Evolutionary conservation across 2,113 vertebrate genomes (phyloP), one percentile per base, ranked within the genome.

Genomic region (Salminus brasiliensis): DNA sequence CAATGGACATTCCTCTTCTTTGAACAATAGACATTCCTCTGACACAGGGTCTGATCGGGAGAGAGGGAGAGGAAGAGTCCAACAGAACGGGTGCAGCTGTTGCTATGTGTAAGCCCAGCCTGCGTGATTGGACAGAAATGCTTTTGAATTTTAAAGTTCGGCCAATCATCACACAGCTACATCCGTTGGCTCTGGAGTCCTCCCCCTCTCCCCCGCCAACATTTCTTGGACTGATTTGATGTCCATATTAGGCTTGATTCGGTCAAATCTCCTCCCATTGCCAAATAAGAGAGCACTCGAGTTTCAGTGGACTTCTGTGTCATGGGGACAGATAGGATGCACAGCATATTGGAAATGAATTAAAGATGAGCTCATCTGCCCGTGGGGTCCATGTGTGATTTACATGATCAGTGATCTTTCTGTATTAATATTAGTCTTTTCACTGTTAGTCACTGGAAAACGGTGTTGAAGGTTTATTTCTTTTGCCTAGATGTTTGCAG

Each of bases 171-270:
- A 67, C 29, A 29, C 60, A 63, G 69, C 13, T 9, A 25, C 65
- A 78, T 88, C 84, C 60, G 74, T 72, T 78, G 36, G 25, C 62
- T 62, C 12, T 83, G 89, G 81, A 81, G 86, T 75, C 88, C 87
- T 87, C 88, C 85, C 85, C 86, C 71, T 84, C 79, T 87, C 88
- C 88, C 88, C 85, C 89, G 85, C 85, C 85, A 86, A 87, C 82
- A 83, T 86, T 81, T 90, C 86, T 88, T 83, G 88, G 88, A 87
- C 90, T 86, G 80, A 86, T 89, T 85, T 88, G 81, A 87, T 92
- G 89, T 88, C 92, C 92, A 91, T 93, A 92, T 94, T 87, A 89
- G 91, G 93, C 83, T 84, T 86, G 87, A 86, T 89, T 81, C 62
- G 30, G 85, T 73, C 59, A 76, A 72, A 67, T 88, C 76, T 80